Conservation (phyloP, 2,888 invertebrate species). For the Hyles lineata region DNA sequence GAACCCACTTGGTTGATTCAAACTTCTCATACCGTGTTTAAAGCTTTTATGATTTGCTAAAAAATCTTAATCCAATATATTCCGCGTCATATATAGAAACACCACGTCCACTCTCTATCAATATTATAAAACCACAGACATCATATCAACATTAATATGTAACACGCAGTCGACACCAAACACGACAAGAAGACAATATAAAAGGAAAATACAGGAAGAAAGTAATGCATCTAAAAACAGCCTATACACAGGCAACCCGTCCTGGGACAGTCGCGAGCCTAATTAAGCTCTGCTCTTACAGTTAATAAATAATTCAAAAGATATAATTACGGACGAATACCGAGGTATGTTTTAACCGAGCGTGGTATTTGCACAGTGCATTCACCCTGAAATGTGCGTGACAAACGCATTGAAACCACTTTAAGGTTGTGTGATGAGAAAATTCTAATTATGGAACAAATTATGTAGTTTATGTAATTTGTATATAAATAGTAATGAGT, state of each 20-base stretch:
- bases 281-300: constrained; percentile 22
- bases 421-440: constrained; percentile 1
- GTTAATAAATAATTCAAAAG: constrained; percentile 29
- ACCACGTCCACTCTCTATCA: no score
- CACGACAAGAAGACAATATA: background rate
- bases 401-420: constrained; percentile 70
- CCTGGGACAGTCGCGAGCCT: constrained; percentile 17
- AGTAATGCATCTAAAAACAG: constrained; percentile 8
- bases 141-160: no score
- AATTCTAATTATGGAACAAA: background rate
- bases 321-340: constrained; percentile 48
- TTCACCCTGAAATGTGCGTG: constrained; percentile 72
- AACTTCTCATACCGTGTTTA: no score
- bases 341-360: constrained; percentile 64
- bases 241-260: constrained; percentile 10
- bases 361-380: constrained; percentile 68
- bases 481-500: background rate
- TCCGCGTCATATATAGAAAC: no score
- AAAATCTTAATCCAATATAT: no score
- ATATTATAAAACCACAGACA: no score
- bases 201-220: constrained; percentile 17
- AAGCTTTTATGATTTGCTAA: no score
- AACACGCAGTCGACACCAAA: background rate
- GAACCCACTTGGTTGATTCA: no score
- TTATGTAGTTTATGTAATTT: background rate